These are phyloP conservation scores for Podabrus alpinus DNA, from an alignment of 2,888 invertebrate genomes.

Conservation along the genomic window DNA sequence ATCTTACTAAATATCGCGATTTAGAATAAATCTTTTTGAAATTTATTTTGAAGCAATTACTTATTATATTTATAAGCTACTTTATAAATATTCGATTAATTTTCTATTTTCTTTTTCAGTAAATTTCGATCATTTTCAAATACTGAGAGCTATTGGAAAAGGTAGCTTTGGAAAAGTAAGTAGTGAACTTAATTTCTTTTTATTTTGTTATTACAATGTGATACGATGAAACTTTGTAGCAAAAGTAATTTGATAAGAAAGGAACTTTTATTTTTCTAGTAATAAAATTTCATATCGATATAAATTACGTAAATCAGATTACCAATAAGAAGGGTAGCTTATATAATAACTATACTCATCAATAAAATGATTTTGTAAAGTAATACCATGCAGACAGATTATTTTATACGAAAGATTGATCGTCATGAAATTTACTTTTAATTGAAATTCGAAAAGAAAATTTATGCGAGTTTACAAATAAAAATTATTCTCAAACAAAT, in stretches of 20 bases:
- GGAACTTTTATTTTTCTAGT: background rate
- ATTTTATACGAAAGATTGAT: background rate
- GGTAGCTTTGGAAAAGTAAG: constrained; percentile 88
- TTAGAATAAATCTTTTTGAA: too few relatives aligned
- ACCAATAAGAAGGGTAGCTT: background rate
- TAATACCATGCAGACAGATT: background rate
- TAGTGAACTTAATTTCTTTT: constrained; percentile 9
- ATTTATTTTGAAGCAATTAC: too few relatives aligned
- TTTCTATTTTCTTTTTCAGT: constrained; percentile 60
- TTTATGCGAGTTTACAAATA: background rate
- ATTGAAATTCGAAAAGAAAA: background rate
- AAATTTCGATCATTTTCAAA: constrained; percentile 84
- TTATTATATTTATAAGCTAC: too few relatives aligned
- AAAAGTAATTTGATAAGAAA: background rate
- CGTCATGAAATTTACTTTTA: background rate
- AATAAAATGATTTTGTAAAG: background rate
- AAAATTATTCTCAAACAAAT: background rate
- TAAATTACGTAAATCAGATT: background rate
- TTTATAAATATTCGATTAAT: background rate
- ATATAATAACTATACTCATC: background rate
- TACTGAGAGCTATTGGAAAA: constrained; percentile 81
- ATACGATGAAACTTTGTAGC: background rate
- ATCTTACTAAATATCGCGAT: too few relatives aligned
- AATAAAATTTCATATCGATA: background rate
- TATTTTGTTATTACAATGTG: background rate